A percentile compares a stretch with the other conserved stretches of the same genome.
These are phyloP conservation scores for Gastracanthus pulcherrimus DNA, from an alignment of 2,888 invertebrate species.

Conservation along the genomic window DNA sequence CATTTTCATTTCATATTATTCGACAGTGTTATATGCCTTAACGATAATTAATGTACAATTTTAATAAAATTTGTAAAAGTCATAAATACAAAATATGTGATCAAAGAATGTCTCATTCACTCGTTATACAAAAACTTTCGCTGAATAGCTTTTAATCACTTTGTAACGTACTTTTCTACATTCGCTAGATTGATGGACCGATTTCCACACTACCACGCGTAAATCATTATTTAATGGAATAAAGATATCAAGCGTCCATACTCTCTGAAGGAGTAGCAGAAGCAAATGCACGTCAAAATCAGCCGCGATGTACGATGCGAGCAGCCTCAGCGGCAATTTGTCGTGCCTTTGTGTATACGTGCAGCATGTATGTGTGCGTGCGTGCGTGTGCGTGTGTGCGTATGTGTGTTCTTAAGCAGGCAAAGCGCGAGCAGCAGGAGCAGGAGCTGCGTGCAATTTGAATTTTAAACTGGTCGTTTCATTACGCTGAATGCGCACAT, in stretches of 20 bases:
- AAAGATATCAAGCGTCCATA: constrained; percentile 20
- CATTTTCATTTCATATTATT: too few relatives aligned
- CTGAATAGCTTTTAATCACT: neutral
- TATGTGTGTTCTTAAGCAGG: neutral
- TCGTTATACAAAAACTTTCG: neutral
- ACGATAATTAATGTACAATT: too few relatives aligned
- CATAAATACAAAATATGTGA: too few relatives aligned
- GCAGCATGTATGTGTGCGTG: too few relatives aligned
- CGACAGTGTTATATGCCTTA: too few relatives aligned
- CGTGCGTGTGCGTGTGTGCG: neutral
- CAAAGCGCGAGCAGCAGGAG: too few relatives aligned
- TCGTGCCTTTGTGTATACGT: neutral
- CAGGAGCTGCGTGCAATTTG: constrained; percentile 13
- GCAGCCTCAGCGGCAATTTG: too few relatives aligned
- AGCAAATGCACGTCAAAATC: neutral
- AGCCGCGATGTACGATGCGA: neutral
- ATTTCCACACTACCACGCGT: neutral
- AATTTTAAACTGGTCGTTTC: constrained; percentile 23
- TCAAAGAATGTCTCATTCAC: too few relatives aligned
- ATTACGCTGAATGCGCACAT: neutral
- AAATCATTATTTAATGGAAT: constrained; percentile 23
- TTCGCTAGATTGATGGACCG: neutral
- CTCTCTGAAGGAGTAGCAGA: neutral
- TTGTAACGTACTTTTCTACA: neutral
- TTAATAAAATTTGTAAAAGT: too few relatives aligned